Conservation (phyloP, 2,888 invertebrate genomes). For the Lysandra coridon region DNA sequence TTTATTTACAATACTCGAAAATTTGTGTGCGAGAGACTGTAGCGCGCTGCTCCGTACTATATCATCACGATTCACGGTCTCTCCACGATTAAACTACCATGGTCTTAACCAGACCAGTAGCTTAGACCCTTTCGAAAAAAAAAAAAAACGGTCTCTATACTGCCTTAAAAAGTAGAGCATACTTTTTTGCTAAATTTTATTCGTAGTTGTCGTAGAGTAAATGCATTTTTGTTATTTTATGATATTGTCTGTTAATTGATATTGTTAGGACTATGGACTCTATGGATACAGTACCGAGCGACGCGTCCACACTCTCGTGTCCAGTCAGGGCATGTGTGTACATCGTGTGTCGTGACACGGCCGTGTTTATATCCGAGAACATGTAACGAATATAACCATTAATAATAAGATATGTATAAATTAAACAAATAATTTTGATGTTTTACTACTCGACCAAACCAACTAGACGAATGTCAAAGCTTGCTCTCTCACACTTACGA, state of each 20-base stretch:
- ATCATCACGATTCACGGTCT: not conserved
- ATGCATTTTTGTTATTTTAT: not conserved
- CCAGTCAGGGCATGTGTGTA: not conserved
- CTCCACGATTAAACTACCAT: no score
- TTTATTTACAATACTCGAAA: not conserved
- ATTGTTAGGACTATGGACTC: not conserved
- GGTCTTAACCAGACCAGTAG: no score
- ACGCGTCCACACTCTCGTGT: not conserved
- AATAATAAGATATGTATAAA: not conserved
- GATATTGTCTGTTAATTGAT: not conserved
- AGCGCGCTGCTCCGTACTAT: not conserved
- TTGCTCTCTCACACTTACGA: no score
- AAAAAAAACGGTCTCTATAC: no score
- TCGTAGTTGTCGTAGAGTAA: not conserved
- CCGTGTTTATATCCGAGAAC: slow-evolving; percentile 16
- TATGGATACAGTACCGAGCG: not conserved
- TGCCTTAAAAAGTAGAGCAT: not conserved
- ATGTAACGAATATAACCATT: not conserved
- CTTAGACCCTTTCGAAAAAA: no score
- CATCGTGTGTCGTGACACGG: not conserved
- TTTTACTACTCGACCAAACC: not conserved
- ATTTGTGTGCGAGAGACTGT: not conserved
- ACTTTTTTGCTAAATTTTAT: not conserved
- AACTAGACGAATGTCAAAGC: no score
- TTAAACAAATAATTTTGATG: not conserved